Percentiles rank a stretch among this genome's conserved stretches.
Conservation (phyloP, 1,140 invertebrate species). For the Zophobas morio region DNA sequence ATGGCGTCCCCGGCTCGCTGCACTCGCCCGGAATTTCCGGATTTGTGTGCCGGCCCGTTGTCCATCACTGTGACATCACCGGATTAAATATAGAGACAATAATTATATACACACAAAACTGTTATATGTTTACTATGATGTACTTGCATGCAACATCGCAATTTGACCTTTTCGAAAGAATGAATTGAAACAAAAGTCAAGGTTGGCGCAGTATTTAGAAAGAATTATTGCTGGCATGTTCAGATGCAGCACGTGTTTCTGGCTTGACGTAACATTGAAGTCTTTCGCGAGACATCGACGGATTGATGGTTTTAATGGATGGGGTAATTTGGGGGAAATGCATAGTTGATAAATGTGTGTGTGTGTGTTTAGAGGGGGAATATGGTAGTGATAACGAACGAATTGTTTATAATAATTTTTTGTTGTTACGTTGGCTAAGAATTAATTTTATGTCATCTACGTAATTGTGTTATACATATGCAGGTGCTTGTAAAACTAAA, state of each 20-base stretch:
- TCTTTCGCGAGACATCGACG: neutral
- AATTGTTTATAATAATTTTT: no score
- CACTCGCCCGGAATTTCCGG: conserved; percentile 75
- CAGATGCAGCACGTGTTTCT: neutral
- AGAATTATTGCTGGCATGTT: neutral
- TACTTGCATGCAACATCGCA: conserved; percentile 29
- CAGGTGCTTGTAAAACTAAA: no score
- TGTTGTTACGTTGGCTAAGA: no score
- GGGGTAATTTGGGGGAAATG: no score
- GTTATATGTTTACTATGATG: conserved; percentile 42
- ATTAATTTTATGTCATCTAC: no score
- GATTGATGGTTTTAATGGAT: no score
- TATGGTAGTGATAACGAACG: no score
- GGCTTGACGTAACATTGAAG: conserved; percentile 18
- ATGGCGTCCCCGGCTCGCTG: conserved; percentile 82
- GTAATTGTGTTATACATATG: no score
- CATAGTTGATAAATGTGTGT: no score
- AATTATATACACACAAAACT: conserved; percentile 40
- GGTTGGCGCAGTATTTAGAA: conserved; percentile 12
- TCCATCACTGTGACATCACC: conserved; percentile 77
- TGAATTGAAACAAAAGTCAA: conserved; percentile 41
- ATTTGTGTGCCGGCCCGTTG: conserved; percentile 87
- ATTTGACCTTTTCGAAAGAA: conserved; percentile 27
- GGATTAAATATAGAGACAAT: conserved; percentile 31
- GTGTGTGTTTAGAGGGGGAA: no score